Evolutionary conservation across 2,797 vertebrate genomes (phyloP), one percentile per base, ranked within the genome.

Genomic region (Pipistrellus kuhlii): DNA sequence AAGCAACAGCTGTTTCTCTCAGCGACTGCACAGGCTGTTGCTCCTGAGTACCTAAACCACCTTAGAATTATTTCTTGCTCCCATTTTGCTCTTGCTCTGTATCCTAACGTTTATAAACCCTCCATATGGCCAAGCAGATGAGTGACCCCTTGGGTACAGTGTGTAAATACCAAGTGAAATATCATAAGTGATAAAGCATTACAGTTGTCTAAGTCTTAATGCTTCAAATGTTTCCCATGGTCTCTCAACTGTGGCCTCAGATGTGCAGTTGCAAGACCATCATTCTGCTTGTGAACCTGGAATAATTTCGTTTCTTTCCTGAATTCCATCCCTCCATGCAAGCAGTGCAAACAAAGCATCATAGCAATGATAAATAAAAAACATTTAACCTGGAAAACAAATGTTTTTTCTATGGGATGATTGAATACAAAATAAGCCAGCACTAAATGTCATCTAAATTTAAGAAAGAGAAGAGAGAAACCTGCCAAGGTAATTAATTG

Each of bases 91-190:
- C 93, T 94, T 93, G 32, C 88, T 88, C 35, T 77, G 44, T 62
- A 78, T 30, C 76, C 85, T 95, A 91, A 88, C 38, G 76, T 41
- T 87, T 88, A 82, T 51, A 95, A 97, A 96, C 21, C 69, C 75
- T 95, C 92, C 93, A 97, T 97, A 95, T 94, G 94, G 94, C 69
- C 77, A 95, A 96, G 69, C 76, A 85, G 91, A 89, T 72, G 72
- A 95, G 38, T 20, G 48, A 44, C 90, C 71, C 82, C 92, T 93
- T 96, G 95, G 96, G 93, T 88, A 85, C 85, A 94, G 95, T 76
- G 73, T 90, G 75, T 96, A 97, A 97, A 96, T 92, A 97, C 32
- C 87, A 96, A 97, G 92, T 88, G 13, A 97, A 97, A 96, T 97
- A 97, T 97, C 82, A 73, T 68, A 97, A 93, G 90, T 41, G 95